Evolutionary conservation across 1,140 invertebrate genomes (phyloP), one percentile per base, ranked within the genome.

Genomic region (Temnothorax longispinosus): DNA sequence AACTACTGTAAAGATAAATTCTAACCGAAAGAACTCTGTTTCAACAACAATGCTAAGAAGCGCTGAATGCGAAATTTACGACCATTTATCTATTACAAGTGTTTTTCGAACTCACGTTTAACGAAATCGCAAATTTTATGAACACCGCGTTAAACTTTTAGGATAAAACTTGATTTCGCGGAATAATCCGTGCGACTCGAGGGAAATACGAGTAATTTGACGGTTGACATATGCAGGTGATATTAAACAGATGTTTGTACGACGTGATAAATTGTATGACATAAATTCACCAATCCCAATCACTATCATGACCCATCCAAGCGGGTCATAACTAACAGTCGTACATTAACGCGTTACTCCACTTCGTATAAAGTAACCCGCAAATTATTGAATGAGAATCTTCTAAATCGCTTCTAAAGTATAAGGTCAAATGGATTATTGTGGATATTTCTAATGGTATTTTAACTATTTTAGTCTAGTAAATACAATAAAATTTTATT

Each of bases 161-260:
- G 38, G 11, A 54, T 56, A 10, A n/a, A 80, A n/a, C 52, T 58
- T 56, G 80, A 71, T 72, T 47, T 52, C 54, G 52, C 11, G 7
- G 80, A 74, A 60, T 74, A 35, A 82, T 74, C 41, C 5, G n/a
- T 44, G 21, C 38, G 18, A 65, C 47, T 65, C 44, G 69, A 58
- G 67, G 52, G 80, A 74, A 74, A 62, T 82, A 27, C 27, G 27
- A 27, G 27, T 27, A 82, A 82, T 74, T 58, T 74, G 80, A n/a
- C 69, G 69, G 52, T 47, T 74, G 80, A 82, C 78, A 47, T 56
- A 72, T 72, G 78, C 50, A 54, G 67, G 41, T 60, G 67, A 82
- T 82, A 74, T 82, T 82, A 74, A 82, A 47, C 67, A 74, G 80
- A 82, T 74, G 80, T 82, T 82, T 74, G 80, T 41, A 47, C 67